Evolutionary conservation across 2,888 invertebrate species (phyloP), one percentile per base, ranked within the genome.

Genomic region (Eupithecia inturbata): DNA sequence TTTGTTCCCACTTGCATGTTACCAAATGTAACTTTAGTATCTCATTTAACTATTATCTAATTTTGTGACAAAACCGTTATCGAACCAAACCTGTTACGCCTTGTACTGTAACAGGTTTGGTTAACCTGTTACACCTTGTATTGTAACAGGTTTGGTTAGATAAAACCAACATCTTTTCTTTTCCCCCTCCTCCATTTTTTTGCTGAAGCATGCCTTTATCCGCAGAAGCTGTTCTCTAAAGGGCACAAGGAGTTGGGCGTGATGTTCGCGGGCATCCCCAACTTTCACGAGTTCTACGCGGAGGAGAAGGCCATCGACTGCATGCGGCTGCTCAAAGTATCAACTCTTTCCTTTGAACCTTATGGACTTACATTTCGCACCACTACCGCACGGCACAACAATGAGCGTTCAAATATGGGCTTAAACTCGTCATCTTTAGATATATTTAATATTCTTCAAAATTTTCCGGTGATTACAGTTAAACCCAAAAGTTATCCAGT

Each of bases 291-390:
- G 91, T 99, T 99, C 93, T 99, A 99, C 95, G 98, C 98, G 0
- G 99, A 99, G 91, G 99, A 99, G 95, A 99, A 99, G 89, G 99
- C 99, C 26, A 98, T 99, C 87, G 99, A 99, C 89, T 99, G 99
- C 93, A 98, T 99, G 87, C 95, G 99, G 73, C 96, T 99, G 81
- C 95, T 99, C 74, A 99, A 99, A n/a, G n/a, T n/a, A n/a, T n/a
- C n/a, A n/a, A n/a, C n/a, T n/a, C n/a, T n/a, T n/a, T n/a, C n/a
- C n/a, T n/a, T n/a, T n/a, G n/a, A n/a, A n/a, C n/a, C n/a, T n/a
- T n/a, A n/a, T n/a, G n/a, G n/a, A n/a, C n/a, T n/a, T n/a, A n/a
- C n/a, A n/a, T n/a, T n/a, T n/a, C n/a, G n/a, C n/a, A n/a, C n/a
- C n/a, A n/a, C n/a, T n/a, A n/a, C n/a, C n/a, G n/a, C n/a, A n/a